phyloP scores from a whole-genome alignment of 2,888 invertebrate genomes.

The Macaria notata region DNA sequence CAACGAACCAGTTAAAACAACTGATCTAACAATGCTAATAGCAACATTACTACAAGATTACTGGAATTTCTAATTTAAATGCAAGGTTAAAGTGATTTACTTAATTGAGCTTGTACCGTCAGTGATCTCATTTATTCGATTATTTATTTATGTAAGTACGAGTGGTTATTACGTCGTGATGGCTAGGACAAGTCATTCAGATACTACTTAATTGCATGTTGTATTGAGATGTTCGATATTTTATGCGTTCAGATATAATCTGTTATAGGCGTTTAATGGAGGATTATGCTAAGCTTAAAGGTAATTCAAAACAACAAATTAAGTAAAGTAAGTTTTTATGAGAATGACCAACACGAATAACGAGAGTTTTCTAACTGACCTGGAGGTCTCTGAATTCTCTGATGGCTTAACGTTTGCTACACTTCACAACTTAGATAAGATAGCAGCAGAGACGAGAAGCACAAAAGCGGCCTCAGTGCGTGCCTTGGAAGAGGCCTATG shows the following conservation, averaged over 20 bases:
- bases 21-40: slow-evolving; percentile 22
- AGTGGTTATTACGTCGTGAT: slow-evolving; percentile 26
- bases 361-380: too few relatives aligned
- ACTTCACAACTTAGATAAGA: too few relatives aligned
- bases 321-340: too few relatives aligned
- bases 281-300: too few relatives aligned
- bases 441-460: too few relatives aligned
- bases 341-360: too few relatives aligned
- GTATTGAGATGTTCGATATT: background rate
- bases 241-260: background rate
- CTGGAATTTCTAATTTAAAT: slow-evolving; percentile 54
- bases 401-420: too few relatives aligned
- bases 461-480: too few relatives aligned
- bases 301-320: too few relatives aligned
- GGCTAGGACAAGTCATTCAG: slow-evolving; percentile 5
- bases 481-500: too few relatives aligned
- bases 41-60: slow-evolving; percentile 42
- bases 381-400: too few relatives aligned
- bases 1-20: slow-evolving; percentile 3
- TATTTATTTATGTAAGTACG: slow-evolving; percentile 26
- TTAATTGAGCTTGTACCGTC: slow-evolving; percentile 42
- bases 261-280: too few relatives aligned
- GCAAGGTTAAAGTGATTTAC: slow-evolving; percentile 64
- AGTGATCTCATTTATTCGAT: slow-evolving; percentile 55
- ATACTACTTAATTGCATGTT: background rate